phyloP scores from a whole-genome alignment of 2,888 invertebrate species.

The Agonopterix arenella region DNA sequence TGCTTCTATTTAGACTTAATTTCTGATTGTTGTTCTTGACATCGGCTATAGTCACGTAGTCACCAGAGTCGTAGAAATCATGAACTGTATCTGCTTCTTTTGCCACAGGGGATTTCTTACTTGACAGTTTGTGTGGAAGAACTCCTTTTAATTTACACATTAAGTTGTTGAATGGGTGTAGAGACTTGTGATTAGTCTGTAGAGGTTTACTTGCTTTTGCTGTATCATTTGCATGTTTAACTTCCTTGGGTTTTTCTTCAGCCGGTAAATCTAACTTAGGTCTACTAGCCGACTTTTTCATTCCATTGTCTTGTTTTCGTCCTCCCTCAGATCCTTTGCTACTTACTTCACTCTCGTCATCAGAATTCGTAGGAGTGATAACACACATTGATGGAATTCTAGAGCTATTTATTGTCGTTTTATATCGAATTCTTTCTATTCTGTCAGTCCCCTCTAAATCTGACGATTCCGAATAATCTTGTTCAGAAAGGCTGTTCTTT shows the following conservation, averaged over 20 bases:
- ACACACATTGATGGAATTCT: constrained; percentile 95
- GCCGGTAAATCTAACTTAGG: constrained; percentile 60
- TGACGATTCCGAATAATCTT: constrained; percentile 91
- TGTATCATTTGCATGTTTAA: constrained; percentile 28
- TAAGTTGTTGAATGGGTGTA: constrained; percentile 83
- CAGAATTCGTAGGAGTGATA: constrained; percentile 91
- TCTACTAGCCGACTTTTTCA: constrained; percentile 38
- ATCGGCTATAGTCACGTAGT: constrained; percentile 92
- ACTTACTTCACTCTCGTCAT: constrained; percentile 83
- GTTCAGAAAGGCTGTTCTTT: constrained; percentile 83
- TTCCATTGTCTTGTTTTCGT: constrained; percentile 38
- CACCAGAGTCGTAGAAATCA: constrained; percentile 80
- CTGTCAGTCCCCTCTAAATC: constrained; percentile 92
- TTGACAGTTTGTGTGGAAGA: constrained; percentile 68
- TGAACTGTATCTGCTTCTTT: constrained; percentile 66
- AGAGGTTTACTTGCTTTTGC: constrained; percentile 40
- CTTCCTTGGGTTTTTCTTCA: constrained; percentile 47
- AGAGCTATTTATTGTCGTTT: constrained; percentile 91
- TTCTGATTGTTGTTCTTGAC: constrained; percentile 87
- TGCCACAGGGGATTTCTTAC: constrained; percentile 64
- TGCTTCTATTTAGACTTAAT: constrained; percentile 50
- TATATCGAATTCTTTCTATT: constrained; percentile 89
- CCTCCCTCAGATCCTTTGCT: constrained; percentile 40
- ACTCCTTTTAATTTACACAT: constrained; percentile 84
- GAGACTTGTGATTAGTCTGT: constrained; percentile 47